Evolutionary conservation across 2,797 vertebrate genomes (phyloP).

Genomic region (Pangasius macronema): DNA sequence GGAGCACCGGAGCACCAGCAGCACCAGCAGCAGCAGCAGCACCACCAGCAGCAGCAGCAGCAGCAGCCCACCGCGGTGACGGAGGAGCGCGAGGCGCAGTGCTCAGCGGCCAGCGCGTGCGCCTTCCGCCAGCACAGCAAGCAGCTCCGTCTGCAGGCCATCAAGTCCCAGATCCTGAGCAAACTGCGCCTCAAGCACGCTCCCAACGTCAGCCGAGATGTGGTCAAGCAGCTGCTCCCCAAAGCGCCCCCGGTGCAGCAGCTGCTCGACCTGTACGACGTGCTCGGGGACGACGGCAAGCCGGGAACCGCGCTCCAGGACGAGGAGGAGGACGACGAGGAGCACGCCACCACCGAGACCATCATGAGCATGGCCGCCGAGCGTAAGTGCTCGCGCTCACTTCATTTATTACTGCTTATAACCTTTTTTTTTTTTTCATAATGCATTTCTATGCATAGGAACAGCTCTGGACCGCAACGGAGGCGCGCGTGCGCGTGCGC

Average conservation of each 20-base stretch:
- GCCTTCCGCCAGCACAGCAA: constrained; percentile 93
- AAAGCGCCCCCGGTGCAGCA: constrained; percentile 95
- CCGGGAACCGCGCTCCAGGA: constrained; percentile 69
- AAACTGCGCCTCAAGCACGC: constrained; percentile 96
- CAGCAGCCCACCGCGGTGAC: constrained; percentile 64
- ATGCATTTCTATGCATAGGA: neutral
- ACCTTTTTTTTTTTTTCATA: neutral
- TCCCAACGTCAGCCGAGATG: constrained; percentile 96
- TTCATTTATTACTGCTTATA: too few species aligned
- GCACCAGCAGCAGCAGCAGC: constrained; percentile 58
- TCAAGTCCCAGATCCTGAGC: constrained; percentile 96
- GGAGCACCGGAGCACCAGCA: constrained; percentile 57
- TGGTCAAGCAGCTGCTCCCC: constrained; percentile 92
- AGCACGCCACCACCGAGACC: constrained; percentile 92
- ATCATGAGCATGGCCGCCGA: constrained; percentile 94
- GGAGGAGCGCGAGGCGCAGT: constrained; percentile 82
- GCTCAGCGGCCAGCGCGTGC: constrained; percentile 78
- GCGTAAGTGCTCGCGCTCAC: constrained; percentile 79
- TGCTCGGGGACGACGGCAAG: constrained; percentile 92
- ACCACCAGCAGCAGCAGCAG: constrained; percentile 57
- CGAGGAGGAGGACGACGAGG: constrained; percentile 96
- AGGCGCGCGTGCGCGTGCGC: neutral
- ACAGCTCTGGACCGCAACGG: neutral
- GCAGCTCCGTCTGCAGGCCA: constrained; percentile 92
- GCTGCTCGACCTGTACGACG: constrained; percentile 96